A percentile compares a stretch with the other conserved stretches of the same genome.
These are phyloP conservation scores for Eclectus roratus DNA, from an alignment of 2,113 vertebrate genomes.

Conservation along the genomic window DNA sequence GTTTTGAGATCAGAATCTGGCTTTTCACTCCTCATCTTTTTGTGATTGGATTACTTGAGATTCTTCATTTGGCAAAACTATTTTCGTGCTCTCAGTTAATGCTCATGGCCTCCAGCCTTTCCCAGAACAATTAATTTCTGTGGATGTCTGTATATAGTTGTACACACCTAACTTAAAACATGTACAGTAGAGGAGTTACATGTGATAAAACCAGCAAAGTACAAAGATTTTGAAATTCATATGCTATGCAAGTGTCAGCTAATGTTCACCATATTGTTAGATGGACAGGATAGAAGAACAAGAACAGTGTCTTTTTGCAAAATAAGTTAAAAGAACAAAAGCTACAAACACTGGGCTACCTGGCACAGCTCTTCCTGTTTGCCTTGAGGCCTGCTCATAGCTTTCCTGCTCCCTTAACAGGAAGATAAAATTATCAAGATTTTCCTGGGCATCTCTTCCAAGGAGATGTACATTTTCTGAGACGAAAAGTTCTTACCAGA, in stretches of 20 bases:
- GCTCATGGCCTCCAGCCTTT: fast-evolving
- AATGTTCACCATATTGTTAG: neutral
- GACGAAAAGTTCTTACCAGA: neutral
- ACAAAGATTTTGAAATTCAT: neutral
- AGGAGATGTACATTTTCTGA: neutral
- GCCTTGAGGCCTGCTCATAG: neutral
- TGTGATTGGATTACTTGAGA: neutral
- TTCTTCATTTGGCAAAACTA: neutral
- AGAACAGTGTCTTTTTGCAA: neutral
- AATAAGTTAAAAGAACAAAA: neutral
- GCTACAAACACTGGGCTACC: neutral
- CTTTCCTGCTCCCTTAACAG: neutral
- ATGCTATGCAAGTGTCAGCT: neutral
- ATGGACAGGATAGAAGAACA: neutral
- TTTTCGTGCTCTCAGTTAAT: neutral
- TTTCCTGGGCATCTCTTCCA: neutral
- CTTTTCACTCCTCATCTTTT: neutral
- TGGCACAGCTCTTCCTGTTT: neutral
- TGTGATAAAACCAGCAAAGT: neutral
- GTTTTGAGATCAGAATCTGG: neutral
- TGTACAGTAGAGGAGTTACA: neutral
- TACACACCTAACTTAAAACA: neutral
- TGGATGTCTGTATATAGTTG: neutral
- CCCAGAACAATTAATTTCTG: neutral
- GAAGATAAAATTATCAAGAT: neutral